Evolutionary conservation across 2,888 invertebrate genomes (phyloP), one percentile per base, ranked within the genome.

Genomic region (Palloptera scutellata): DNA sequence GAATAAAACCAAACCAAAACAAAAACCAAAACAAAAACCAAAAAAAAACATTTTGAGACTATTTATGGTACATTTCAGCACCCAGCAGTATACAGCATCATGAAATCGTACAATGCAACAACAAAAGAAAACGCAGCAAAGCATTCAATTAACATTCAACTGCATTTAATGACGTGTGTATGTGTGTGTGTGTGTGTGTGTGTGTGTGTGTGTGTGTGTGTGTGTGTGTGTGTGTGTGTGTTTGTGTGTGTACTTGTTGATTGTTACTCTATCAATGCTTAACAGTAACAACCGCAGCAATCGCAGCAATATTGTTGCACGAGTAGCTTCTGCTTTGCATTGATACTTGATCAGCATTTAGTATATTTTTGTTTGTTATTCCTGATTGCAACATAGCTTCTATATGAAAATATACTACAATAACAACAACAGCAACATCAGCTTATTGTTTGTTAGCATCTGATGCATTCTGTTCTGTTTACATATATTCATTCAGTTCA

Each of bases 1-100:
- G 45, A 55, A 10, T 57, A 51, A 64, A 64, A 57, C 57, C 58
- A 51, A 64, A 64, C 64, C 57, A 58, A 48, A 64, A 55, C 57
- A 64, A 64, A 64, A 30, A 45, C 52, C 57, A 62, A 67, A 60
- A 60, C 13, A 40, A 61, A 30, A 60, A 0, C 11, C 15, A 58
- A 43, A 55, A 30, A 63, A 63, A 63, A 42, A 30, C 30, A 4
- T 4, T 30, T 30, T 6, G 30, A 30, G 30, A 6, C 30, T 30
- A 30, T 30, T 30, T 30, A 30, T 30, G 30, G 30, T 4, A 30
- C 30, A 30, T 30, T 30, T 30, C 30, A 30, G 30, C 30, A 30
- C 30, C 30, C 30, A 30, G 30, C 30, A 30, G 30, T 6, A 30
- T 30, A 30, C 30, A 48, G 48, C 43, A 9, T 4, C 4, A 43